Evolutionary conservation across 2,888 invertebrate species (phyloP), one percentile per base, ranked within the genome.

Genomic region (Lysandra bellargus): DNA sequence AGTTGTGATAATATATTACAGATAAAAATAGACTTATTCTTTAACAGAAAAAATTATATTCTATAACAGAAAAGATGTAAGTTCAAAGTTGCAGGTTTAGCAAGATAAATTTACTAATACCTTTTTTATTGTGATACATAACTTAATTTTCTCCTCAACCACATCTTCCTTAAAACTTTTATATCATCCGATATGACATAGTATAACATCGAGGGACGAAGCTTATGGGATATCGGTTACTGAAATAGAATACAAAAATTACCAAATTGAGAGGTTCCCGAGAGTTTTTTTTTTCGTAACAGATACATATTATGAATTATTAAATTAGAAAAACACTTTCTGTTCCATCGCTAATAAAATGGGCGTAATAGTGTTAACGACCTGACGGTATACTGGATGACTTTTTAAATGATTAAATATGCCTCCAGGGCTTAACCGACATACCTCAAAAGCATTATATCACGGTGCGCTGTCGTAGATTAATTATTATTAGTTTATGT

Each of bases 401-500:
- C 64, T 64, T 69, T 33, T 69, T 69, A 69, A 69, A 69, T 69
- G 33, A 69, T 69, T 69, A 69, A 33, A 69, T 69, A 64, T 37
- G 33, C 69, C 69, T 69, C 6, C 14, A 69, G 69, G 69, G 69
- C 69, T 69, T 37, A 69, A 17, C 37, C 69, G 17, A 69, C 69
- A 69, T 69, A 69, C 69, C 69, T 69, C 69, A 37, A 17, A 69
- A 17, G 33, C 69, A 33, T 69, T 69, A 69, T 37, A 69, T 69
- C 69, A 69, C 33, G 12, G 33, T 64, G 30, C 23, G 69, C 69
- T 69, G 69, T 69, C 69, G 33, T 69, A 69, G 69, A 69, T 69
- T 69, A 69, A 69, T 17, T 69, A 69, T 69, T 69, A 69, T 69
- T 69, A 69, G 69, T 69, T 69, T 69, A 37, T 69, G 69, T 69